Conservation (phyloP, 2,113 vertebrate genomes). For the Prietella phreatophila region DNA sequence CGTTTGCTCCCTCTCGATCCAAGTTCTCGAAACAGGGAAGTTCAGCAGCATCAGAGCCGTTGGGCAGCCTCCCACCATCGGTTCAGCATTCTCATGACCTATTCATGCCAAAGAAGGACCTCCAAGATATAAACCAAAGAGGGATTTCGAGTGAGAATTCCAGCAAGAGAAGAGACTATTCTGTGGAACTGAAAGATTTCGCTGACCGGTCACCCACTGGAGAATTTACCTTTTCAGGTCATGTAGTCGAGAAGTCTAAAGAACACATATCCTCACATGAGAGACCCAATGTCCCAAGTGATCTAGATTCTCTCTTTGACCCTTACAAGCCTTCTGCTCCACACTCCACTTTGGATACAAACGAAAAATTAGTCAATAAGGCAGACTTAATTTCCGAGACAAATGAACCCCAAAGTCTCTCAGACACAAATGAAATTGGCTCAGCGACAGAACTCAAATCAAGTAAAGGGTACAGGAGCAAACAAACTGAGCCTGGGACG, state of each 20-base stretch:
- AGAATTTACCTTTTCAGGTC: background rate
- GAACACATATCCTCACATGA: background rate
- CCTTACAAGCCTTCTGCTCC: background rate
- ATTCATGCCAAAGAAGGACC: background rate
- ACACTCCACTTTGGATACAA: background rate
- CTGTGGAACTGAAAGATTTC: background rate
- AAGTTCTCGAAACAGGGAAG: background rate
- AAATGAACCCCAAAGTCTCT: background rate
- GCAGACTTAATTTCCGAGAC: background rate
- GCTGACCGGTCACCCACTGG: background rate
- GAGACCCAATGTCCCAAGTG: background rate
- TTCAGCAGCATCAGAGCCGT: background rate
- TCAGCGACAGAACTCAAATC: conserved; percentile 5
- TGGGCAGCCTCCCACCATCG: background rate
- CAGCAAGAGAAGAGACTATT: background rate
- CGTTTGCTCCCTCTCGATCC: background rate
- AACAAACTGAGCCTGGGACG: conserved; percentile 25
- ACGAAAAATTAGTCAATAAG: background rate
- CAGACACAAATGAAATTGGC: background rate
- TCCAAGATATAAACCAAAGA: background rate
- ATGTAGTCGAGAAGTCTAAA: background rate
- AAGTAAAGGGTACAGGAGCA: conserved; percentile 16
- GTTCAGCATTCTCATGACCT: background rate
- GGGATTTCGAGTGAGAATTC: background rate
- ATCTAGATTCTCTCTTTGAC: background rate